phyloP scores from a whole-genome alignment of 1,140 invertebrate species.

The Drosophila gunungcola region DNA sequence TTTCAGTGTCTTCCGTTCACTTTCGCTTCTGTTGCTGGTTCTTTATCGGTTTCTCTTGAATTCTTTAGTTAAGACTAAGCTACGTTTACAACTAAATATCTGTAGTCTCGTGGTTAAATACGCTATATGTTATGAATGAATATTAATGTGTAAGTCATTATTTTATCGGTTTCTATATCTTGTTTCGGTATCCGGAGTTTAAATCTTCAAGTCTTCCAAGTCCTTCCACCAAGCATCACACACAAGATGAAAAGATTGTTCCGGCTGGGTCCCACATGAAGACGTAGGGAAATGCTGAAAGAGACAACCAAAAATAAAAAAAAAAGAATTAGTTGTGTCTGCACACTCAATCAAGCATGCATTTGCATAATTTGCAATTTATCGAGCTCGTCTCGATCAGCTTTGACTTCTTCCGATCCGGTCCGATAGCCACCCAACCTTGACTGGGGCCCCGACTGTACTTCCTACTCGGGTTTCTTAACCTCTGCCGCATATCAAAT shows the following conservation, averaged over 20 bases:
- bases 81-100: constrained; percentile 83
- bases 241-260: constrained; percentile 14
- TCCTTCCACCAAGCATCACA: constrained; percentile 9
- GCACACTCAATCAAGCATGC: constrained; percentile 34
- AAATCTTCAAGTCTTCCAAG: constrained; percentile 1
- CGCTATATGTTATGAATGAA: constrained; percentile 81
- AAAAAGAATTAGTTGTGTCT: constrained; percentile 32
- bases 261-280: constrained; percentile 26
- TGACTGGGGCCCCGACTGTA: constrained; percentile 18
- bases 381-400: constrained; percentile 29
- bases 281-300: constrained; percentile 28
- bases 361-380: constrained; percentile 51
- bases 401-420: constrained; percentile 36
- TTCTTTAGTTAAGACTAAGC: constrained; percentile 66
- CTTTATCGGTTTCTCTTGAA: constrained; percentile 37
- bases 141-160: constrained; percentile 58
- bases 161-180: constrained; percentile 38
- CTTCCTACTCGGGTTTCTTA: constrained; percentile 50
- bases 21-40: constrained; percentile 30
- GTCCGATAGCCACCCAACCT: constrained; percentile 23
- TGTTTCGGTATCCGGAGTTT: constrained; percentile 18
- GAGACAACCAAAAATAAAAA: constrained; percentile 7
- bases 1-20: constrained; percentile 8
- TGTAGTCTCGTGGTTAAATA: constrained; percentile 83
- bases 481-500: constrained; percentile 40